Base-by-base conservation (phyloP, 2,888 invertebrate species). In the Drosophila parthenogenetica region DNA sequence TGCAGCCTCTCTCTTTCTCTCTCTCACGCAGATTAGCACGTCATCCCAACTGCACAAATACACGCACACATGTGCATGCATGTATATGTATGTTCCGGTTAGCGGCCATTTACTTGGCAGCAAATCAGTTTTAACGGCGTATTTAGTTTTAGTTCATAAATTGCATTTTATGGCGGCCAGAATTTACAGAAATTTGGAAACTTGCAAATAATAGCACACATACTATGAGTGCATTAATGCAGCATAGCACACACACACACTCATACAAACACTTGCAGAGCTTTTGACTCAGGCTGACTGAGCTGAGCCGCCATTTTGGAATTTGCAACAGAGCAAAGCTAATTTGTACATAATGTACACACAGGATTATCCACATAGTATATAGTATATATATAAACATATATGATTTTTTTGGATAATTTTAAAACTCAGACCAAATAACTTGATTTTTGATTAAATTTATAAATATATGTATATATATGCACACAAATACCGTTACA, bases 231-330 rank as follows among this genome's bases (percentile, higher is more conserved):
- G 53, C 53, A 51, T 16, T 29, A 14, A 22, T 42, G 35, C 46
- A 37, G 14, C 5, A 22, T 32, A 2, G 35, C 19, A 29, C 32
- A 19, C 22, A 53, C 32, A 32, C 19, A 35, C 35, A 13, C 50
- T 48, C 45, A 37, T 35, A 13, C 10, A 37, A 16, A n/a, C n/a
- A 73, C 29, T 19, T 37, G 55, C 42, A 48, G 48, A 53, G 58
- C 53, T 53, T 49, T 40, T 37, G 29, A 29, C 8, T 17, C 72
- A 51, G 57, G 29, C 32, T 42, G 22, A 29, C 5, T 10, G 16
- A 64, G 39, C 46, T 39, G 39, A 54, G 75, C 22, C 77, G 77
- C 77, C 77, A 77, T 77, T 71, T 77, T 77, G 79, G 50, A 77
- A 79, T 62, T 71, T 63, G 45, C 45, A 46, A 64, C 60, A 61